Evolutionary conservation across 2,113 vertebrate species (phyloP).

Genomic region (Centrocercus urophasianus): DNA sequence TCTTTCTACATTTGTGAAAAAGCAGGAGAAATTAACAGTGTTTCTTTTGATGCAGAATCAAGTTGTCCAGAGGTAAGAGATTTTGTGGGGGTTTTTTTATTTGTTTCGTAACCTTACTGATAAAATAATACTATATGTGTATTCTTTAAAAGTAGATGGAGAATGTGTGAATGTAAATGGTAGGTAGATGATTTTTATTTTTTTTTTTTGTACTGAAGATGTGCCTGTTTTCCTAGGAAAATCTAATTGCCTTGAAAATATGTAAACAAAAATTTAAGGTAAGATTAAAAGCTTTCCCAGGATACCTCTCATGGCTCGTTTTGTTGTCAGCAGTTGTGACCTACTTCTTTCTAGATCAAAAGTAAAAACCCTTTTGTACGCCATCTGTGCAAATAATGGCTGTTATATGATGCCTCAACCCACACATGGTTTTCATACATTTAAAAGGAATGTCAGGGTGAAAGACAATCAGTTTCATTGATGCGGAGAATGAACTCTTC

Average conservation of each 20-base stretch:
- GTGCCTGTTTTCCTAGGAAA: not conserved
- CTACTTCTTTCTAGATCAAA: constrained; percentile 63
- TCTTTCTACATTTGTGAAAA: constrained; percentile 85
- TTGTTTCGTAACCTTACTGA: not conserved
- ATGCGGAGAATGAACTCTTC: constrained; percentile 12
- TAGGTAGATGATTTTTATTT: not conserved
- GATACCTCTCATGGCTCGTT: not conserved
- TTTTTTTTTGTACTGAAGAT: not conserved
- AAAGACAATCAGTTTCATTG: constrained; percentile 25
- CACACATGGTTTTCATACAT: constrained; percentile 45
- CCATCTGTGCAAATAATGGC: constrained; percentile 80
- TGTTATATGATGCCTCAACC: not conserved
- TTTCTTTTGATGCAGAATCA: constrained; percentile 59
- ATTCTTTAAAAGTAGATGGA: not conserved
- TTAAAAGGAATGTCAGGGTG: constrained; percentile 27
- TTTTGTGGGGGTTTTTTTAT: not conserved
- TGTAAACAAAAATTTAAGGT: not conserved
- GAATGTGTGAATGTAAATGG: not conserved
- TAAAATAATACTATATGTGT: not conserved
- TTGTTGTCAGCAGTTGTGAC: not conserved
- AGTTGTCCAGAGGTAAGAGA: constrained; percentile 85
- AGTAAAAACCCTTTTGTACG: constrained; percentile 55
- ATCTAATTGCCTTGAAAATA: not conserved
- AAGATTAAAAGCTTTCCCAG: not conserved
- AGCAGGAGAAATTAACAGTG: constrained; percentile 64